These are phyloP conservation scores for Apotomis capreana DNA, from an alignment of 2,888 invertebrate genomes.

Conservation along the genomic window DNA sequence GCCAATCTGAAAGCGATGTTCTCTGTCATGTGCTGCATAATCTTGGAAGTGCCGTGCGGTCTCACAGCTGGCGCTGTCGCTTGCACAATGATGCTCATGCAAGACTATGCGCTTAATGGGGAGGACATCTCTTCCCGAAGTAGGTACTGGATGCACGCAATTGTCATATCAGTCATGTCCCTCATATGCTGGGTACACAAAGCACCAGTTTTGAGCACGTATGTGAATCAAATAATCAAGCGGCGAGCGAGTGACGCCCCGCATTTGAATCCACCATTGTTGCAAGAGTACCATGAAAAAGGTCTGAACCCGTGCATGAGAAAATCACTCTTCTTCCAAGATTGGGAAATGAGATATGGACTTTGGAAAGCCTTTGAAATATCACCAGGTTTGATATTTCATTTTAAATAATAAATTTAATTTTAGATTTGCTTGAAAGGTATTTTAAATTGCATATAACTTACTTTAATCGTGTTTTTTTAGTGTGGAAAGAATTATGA, in stretches of 20 bases:
- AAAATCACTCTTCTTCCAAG: slow-evolving; percentile 85
- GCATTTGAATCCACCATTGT: slow-evolving; percentile 85
- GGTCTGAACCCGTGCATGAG: slow-evolving; percentile 84
- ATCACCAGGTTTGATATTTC: slow-evolving; percentile 44
- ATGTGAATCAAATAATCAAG: slow-evolving; percentile 82
- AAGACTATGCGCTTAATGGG: slow-evolving; percentile 77
- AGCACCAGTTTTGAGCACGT: slow-evolving; percentile 81
- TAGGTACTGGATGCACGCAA: slow-evolving; percentile 83
- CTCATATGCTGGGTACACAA: slow-evolving; percentile 85
- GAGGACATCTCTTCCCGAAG: slow-evolving; percentile 59
- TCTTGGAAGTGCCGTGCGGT: slow-evolving; percentile 85
- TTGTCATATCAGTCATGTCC: slow-evolving; percentile 84
- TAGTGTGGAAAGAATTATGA: too few species aligned
- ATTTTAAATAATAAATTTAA: too few species aligned
- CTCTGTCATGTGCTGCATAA: slow-evolving; percentile 79
- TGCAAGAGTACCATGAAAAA: slow-evolving; percentile 78
- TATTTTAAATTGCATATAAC: too few species aligned
- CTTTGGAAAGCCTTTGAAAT: slow-evolving; percentile 84
- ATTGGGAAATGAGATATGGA: slow-evolving; percentile 86
- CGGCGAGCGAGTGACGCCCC: slow-evolving; percentile 84
- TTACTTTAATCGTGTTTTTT: too few species aligned
- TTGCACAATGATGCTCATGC: slow-evolving; percentile 84
- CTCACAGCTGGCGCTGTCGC: slow-evolving; percentile 83
- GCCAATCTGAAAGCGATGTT: slow-evolving; percentile 82
- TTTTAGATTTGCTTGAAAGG: too few species aligned